Conservation (phyloP, 1,140 invertebrate species). For the Zaprionus africanus region DNA sequence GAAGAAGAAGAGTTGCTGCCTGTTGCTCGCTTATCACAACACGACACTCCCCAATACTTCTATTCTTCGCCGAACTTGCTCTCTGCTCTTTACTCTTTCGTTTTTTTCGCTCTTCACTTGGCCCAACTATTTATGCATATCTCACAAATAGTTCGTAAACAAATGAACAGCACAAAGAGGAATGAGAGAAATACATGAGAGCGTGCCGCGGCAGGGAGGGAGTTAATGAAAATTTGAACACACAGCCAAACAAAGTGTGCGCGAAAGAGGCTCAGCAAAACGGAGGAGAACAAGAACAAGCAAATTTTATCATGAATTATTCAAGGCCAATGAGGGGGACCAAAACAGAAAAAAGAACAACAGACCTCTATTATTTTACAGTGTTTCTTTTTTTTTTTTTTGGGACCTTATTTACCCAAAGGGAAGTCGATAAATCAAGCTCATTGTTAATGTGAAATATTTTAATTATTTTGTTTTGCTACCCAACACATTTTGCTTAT, state of each 20-base stretch:
- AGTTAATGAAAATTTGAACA: slow-evolving; percentile 69
- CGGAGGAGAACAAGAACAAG: slow-evolving; percentile 11
- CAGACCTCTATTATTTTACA: slow-evolving; percentile 53
- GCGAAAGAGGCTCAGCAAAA: slow-evolving; percentile 21
- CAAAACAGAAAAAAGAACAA: slow-evolving; percentile 30
- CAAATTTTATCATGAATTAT: slow-evolving; percentile 79
- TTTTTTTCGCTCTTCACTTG: slow-evolving; percentile 2
- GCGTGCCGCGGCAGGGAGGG: slow-evolving; percentile 49
- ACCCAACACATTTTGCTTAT: slow-evolving; percentile 3
- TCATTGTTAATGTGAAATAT: slow-evolving; percentile 59
- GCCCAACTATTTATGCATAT: slow-evolving; percentile 24
- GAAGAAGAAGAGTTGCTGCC: background rate
- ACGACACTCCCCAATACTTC: slow-evolving; percentile 3
- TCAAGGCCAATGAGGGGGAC: slow-evolving; percentile 62
- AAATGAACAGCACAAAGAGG: slow-evolving; percentile 64
- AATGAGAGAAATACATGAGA: slow-evolving; percentile 42
- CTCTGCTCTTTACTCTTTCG: background rate
- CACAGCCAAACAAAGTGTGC: background rate
- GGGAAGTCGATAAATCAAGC: slow-evolving; percentile 35
- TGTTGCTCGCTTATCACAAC: slow-evolving; percentile 20
- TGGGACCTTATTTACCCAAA: slow-evolving; percentile 22
- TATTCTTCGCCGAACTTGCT: background rate
- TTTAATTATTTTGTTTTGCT: slow-evolving; percentile 76
- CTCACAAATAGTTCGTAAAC: slow-evolving; percentile 70
- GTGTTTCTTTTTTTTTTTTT: slow-evolving; percentile 14